A percentile compares a stretch with the other conserved stretches of the same genome.
Evolutionary conservation across 2,888 invertebrate genomes (phyloP).

Genomic region (Plemyria rubiginata): DNA sequence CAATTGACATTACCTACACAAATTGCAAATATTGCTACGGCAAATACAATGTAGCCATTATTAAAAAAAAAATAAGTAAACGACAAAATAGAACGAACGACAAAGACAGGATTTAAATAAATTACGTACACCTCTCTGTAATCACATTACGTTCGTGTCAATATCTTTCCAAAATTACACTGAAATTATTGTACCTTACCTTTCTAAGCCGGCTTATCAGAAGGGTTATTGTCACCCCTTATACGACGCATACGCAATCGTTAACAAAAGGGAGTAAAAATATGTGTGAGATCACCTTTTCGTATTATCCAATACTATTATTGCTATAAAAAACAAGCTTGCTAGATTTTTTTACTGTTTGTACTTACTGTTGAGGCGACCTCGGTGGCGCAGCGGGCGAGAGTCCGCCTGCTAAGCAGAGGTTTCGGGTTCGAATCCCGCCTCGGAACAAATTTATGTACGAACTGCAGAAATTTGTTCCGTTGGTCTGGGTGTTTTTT

Average conservation of each 20-base stretch:
- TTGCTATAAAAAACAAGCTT: too few relatives aligned
- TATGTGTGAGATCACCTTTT: not conserved
- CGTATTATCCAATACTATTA: too few relatives aligned
- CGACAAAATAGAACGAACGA: not conserved
- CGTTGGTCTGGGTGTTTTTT: too few relatives aligned
- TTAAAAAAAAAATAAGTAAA: not conserved
- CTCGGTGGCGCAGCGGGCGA: too few relatives aligned
- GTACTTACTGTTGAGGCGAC: too few relatives aligned
- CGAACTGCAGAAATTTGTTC: too few relatives aligned
- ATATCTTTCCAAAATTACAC: conserved; percentile 48
- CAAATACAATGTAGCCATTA: not conserved
- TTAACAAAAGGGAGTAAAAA: conserved; percentile 21
- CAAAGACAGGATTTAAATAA: conserved; percentile 35
- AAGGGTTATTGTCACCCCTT: conserved; percentile 41
- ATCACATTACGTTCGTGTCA: conserved; percentile 47
- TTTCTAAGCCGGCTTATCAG: conserved; percentile 54
- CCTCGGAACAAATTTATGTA: too few relatives aligned
- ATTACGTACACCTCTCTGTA: conserved; percentile 47
- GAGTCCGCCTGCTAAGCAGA: too few relatives aligned
- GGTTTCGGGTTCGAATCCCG: too few relatives aligned
- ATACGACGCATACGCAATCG: conserved; percentile 5
- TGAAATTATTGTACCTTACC: conserved; percentile 53
- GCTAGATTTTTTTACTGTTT: too few relatives aligned
- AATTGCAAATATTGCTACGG: not conserved
- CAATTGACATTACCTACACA: too few relatives aligned